Percentiles rank a stretch among this genome's conserved stretches.
Evolutionary conservation across 2,888 invertebrate genomes (phyloP).

Genomic region (Cynaeus angustus): DNA sequence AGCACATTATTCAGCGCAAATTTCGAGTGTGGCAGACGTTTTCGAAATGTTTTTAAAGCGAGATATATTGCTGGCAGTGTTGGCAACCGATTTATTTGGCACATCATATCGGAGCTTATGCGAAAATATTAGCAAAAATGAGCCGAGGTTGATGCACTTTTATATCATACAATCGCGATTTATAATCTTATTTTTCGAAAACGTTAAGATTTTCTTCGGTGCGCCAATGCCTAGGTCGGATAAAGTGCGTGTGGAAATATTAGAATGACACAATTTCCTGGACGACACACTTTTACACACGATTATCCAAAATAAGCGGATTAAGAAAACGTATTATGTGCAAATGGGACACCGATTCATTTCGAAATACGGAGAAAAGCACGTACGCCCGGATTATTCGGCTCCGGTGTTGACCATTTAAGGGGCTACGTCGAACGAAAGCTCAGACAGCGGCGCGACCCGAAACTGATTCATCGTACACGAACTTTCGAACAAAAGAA

Average conservation of each 20-base stretch:
- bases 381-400: conserved; percentile 39
- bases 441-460: conserved; percentile 13
- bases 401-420: conserved; percentile 39
- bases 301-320: conserved; percentile 40
- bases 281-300: conserved; percentile 45
- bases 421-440: conserved; percentile 26
- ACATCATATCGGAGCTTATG: conserved; percentile 49
- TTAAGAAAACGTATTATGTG: conserved; percentile 35
- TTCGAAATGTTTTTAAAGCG: conserved; percentile 45
- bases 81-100: conserved; percentile 55
- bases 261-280: conserved; percentile 42
- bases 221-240: not conserved
- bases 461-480: conserved; percentile 13
- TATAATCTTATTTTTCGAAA: conserved; percentile 6
- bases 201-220: not conserved
- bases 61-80: conserved; percentile 53
- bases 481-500: not conserved
- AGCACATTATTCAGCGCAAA: conserved; percentile 33
- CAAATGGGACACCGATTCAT: conserved; percentile 33
- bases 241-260: conserved; percentile 7
- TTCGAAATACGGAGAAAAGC: conserved; percentile 31
- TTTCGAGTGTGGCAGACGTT: conserved; percentile 25
- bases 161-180: conserved; percentile 30
- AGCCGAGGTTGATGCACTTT: conserved; percentile 52
- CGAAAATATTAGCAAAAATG: conserved; percentile 48